Base-by-base conservation (phyloP, 2,797 vertebrate genomes). In the Acomys russatus region DNA sequence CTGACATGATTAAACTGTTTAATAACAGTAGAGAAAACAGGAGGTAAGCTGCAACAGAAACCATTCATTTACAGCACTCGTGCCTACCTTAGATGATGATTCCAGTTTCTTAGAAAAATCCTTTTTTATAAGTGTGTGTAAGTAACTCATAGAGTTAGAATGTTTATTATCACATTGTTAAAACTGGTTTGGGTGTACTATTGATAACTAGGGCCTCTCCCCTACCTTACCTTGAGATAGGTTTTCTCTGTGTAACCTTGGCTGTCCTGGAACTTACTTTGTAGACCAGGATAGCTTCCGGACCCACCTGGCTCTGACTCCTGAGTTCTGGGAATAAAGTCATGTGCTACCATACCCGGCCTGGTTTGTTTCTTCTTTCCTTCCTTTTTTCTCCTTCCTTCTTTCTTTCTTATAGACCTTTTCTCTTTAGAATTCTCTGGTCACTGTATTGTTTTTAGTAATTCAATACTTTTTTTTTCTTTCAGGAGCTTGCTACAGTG, bases 1-100 rank as follows among this genome's bases (percentile, higher is more conserved):
- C 99, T 3, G 99, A 99, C 98, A 99, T 99, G 99, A 99, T 99
- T 99, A 99, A 99, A 98, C 99, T 99, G 98, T 99, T 99, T 98
- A 99, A 99, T 98, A 99, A 99, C 98, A 99, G 99, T 98, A 98
- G 99, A 98, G 99, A 99, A 98, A 99, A 99, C 97, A 99, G 99
- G 98, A 99, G 99, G 99, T 99, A 98, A 98, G 98, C n/a, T 59
- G 83, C 0, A 83, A 93, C 68, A 85, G 80, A 88, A 90, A 91
- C 84, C 38, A 85, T 59, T 38, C 30, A 6, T 71, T 44, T 85
- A 18, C 11, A 54, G 1, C 77, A 25, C 76, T 87, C 25, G 71
- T n/a, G 20, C 38, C 8, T 88, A 76, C 44, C 89, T 95, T 93
- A 22, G 84, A 77, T 96, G 84, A 77, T 96, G 61, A 94, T 38